Base-by-base conservation (phyloP, 2,113 vertebrate species). In the Lophius piscatorius region DNA sequence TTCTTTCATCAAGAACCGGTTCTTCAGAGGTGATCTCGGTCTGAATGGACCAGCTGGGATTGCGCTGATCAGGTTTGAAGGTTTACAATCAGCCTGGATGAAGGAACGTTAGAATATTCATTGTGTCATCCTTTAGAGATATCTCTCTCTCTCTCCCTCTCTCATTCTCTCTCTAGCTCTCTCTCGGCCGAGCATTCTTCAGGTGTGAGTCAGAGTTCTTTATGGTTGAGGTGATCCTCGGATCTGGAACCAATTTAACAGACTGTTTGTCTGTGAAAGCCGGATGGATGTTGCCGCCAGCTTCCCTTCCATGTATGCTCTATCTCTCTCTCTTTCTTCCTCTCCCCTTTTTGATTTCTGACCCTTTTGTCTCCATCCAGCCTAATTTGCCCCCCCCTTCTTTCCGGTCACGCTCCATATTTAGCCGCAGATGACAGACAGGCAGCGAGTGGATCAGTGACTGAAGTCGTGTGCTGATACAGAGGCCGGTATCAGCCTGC, bases 381-480 rank as follows among this genome's bases (percentile, higher is more conserved):
- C 18, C 22, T 34, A 18, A 39, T 20, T 36, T 26, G 2, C n/a
- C 12, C 26, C n/a, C 11, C n/a, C 14, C 13, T n/a, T 10, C 18
- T n/a, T 39, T 57, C 51, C 24, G 10, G 45, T 47, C 34, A 29
- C 1, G 13, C n/a, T 66, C 54, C 58, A 61, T 58, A 56, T 70
- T 79, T 79, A 59, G 72, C 63, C 20, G 39, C 6, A 10, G 17
- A 31, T 76, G 49, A 69, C 63, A 69, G 49, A 29, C 58, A 54
- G 72, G 51, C 57, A 56, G 47, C n/a, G 34, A 56, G 42, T n/a
- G 47, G 60, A 72, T 69, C 55, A 6, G 33, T 65, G 56, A 13
- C 33, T 57, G 64, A 73, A 51, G 52, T 84, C 74, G 51, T 66
- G 41, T 44, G 46, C 50, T 46, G 39, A 74, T 46, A 41, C 39